Percentiles rank a stretch among this genome's conserved stretches.
These are phyloP conservation scores for Pelagia noctiluca DNA, from an alignment of 30 jellyfish, hydroid and myxozoan genomes.

Conservation along the genomic window DNA sequence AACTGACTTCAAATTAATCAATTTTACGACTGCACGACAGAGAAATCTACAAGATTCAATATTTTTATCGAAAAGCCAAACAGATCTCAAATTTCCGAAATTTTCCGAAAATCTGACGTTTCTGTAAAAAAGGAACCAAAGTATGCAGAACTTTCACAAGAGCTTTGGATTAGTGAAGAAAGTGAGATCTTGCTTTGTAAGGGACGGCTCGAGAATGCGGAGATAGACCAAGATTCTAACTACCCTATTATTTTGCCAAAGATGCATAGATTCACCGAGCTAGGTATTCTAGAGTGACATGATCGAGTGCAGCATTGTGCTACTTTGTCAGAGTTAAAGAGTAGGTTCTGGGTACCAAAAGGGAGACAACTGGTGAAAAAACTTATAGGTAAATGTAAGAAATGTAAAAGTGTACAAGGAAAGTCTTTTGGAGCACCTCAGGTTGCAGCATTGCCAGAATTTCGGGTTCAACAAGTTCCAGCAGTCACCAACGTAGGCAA, in stretches of 20 bases:
- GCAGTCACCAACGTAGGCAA: slow-evolving; percentile 39
- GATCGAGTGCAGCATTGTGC: slow-evolving; percentile 10
- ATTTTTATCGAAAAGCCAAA: too few species aligned
- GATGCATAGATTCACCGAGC: slow-evolving; percentile 4
- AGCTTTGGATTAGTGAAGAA: slow-evolving; percentile 10
- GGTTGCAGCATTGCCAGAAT: slow-evolving; percentile 45
- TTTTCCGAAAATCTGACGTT: too few species aligned
- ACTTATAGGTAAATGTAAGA: background rate
- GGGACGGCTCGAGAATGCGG: slow-evolving; percentile 11
- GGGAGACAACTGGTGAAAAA: slow-evolving; percentile 49
- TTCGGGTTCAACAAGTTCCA: slow-evolving; percentile 26
- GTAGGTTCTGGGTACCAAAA: slow-evolving; percentile 46
- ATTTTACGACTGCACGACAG: too few species aligned
- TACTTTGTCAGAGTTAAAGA: slow-evolving; percentile 31
- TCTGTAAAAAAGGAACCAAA: slow-evolving; percentile 4
- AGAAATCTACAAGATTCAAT: too few species aligned
- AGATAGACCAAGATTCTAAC: background rate
- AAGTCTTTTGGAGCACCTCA: slow-evolving; percentile 26
- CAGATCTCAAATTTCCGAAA: too few species aligned
- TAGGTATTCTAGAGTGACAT: slow-evolving; percentile 20
- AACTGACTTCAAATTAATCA: too few species aligned
- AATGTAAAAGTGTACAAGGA: slow-evolving; percentile 35
- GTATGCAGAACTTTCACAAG: background rate
- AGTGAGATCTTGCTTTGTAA: background rate
- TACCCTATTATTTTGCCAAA: slow-evolving; percentile 7